Percentiles rank a stretch among this genome's conserved stretches.
phyloP scores from a whole-genome alignment of 64 coral and sea anemone species.

The Anthopleura sola region DNA sequence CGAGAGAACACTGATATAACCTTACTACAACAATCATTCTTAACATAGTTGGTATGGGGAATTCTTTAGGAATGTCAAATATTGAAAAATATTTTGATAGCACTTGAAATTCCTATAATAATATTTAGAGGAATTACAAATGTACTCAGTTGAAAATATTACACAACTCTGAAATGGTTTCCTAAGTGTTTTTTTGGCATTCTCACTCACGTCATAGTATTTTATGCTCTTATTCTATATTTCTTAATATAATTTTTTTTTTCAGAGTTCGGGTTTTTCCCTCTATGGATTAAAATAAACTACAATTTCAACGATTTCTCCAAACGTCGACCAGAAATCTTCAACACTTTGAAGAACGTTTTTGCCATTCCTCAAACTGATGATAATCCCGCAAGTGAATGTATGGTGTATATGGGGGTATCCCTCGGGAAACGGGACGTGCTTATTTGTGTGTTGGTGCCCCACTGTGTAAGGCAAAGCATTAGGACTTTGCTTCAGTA shows the following conservation, averaged over 20 bases:
- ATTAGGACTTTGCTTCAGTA: conserved; percentile 34
- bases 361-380: conserved; percentile 53
- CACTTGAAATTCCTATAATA: not conserved
- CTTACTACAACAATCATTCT: not conserved
- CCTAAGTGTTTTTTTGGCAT: no score
- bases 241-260: not conserved
- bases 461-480: conserved; percentile 15
- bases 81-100: not conserved
- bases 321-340: conserved; percentile 32
- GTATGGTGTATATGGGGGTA: conserved; percentile 60
- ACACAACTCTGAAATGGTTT: no score
- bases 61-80: not conserved
- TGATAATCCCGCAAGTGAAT: conserved; percentile 36
- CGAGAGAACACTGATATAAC: not conserved
- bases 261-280: conserved; percentile 78
- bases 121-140: not conserved
- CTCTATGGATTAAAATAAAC: conserved; percentile 70
- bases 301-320: conserved; percentile 63
- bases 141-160: not conserved
- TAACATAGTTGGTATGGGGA: not conserved
- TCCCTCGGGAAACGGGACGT: conserved; percentile 63
- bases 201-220: not conserved
- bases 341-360: conserved; percentile 57
- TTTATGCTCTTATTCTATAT: not conserved
- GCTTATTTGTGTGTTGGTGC: conserved; percentile 60